Evolutionary conservation across 1,140 invertebrate genomes (phyloP), one percentile per base, ranked within the genome.

Genomic region (Drosophila insularis): DNA sequence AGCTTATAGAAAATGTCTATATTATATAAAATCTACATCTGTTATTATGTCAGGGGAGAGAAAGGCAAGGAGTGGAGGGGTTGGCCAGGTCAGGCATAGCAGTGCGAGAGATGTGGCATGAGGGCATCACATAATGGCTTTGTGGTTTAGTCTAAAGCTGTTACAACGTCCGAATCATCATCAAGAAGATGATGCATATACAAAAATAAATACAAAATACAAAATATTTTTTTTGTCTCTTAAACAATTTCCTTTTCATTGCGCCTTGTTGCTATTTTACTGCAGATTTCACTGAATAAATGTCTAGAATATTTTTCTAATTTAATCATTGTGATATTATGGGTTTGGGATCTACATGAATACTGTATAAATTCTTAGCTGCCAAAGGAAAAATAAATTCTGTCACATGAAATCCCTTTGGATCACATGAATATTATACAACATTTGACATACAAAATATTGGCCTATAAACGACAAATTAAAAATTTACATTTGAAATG

Each of bases 1-100:
- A 46, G 32, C 58, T 53, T 53, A 40, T 71, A 67, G 78, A 81
- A 71, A 85, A 87, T 86, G 79, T 86, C 82, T 86, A 71, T 87
- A 82, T 82, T 86, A 80, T 68, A 61, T 58, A 50, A 60, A 77
- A 65, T 61, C 62, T 68, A 70, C 79, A 69, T 69, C 65, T 67
- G 71, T 77, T 50, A 68, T 86, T 71, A 62, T 65, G 61, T 53
- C 31, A 59, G 37, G 54, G 50, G 39, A 17, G 37, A 68, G 61
- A 4, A n/a, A 10, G 7, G 59, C 11, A 17, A 14, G n/a, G 54
- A 27, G 56, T 37, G 17, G 6, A 27, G n/a, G 35, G 27, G 27
- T 27, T 27, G 27, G 27, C 27, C 35, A 37, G 35, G 35, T 37
- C 35, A 37, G 11, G 35, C 35, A 17, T 14, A 19, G 46, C 19